Base-by-base conservation (phyloP, 1,140 invertebrate genomes). In the Listronotus bonariensis region DNA sequence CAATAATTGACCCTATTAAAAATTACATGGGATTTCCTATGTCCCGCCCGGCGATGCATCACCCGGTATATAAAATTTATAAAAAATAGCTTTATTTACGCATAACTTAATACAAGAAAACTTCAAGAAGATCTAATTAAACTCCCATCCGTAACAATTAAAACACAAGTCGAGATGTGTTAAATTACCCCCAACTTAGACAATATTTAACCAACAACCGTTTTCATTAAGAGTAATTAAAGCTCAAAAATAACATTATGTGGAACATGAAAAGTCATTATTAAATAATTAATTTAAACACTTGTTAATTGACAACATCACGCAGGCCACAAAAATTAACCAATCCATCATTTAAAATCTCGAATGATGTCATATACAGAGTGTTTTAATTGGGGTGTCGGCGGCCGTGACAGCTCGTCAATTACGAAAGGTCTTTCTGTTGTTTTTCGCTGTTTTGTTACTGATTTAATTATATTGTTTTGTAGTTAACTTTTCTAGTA, bases 251-350 rank as follows among this genome's bases (percentile, higher is more conserved):
- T 69, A 59, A 62, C 67, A 69, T 69, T 69, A 69, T 54, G 40
- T 38, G 51, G 48, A 63, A 46, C 67, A 59, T 55, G 60, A 59
- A 43, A 34, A 65, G 53, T 46, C 55, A 64, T 68, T 64, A 65
- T 60, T 61, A 55, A 62, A 59, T 69, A 69, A 69, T 69, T 69
- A 69, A 69, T 69, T 69, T 69, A 69, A 69, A 69, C 64, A 69
- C 68, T 69, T 54, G 59, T 58, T 63, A 69, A 66, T 69, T 61
- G 57, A 69, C 68, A 63, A 66, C 68, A 59, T 69, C 68, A 69
- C 68, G 68, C 63, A 65, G 51, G 49, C 40, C 43, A 41, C 8
- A 45, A 53, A 66, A 66, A 66, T 63, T 55, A 58, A 52, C 57
- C 64, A 48, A 69, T 69, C 68, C 64, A 69, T 68, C 67, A 68